Evolutionary conservation across 2,888 invertebrate species (phyloP).

Genomic region (Hyles lineata): DNA sequence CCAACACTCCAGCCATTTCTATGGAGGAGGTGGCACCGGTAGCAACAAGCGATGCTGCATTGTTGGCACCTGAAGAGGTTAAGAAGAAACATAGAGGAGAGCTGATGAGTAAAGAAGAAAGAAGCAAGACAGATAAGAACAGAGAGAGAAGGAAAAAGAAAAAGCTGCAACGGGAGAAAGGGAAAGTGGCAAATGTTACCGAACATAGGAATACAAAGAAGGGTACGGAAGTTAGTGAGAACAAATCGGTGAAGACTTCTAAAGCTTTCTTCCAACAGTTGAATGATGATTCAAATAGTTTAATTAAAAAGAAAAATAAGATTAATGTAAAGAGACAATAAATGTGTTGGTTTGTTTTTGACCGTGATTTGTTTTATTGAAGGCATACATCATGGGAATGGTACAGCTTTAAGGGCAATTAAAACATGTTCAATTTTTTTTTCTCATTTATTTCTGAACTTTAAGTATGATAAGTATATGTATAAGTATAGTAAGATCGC

Average conservation of each 20-base stretch:
- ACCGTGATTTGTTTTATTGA: conserved; percentile 31
- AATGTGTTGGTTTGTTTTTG: conserved; percentile 41
- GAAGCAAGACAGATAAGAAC: conserved; percentile 94
- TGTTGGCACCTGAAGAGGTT: conserved; percentile 97
- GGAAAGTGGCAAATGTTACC: conserved; percentile 71
- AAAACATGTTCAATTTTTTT: too few species aligned
- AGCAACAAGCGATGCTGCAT: conserved; percentile 91
- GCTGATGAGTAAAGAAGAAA: conserved; percentile 90
- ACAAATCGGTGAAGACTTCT: conserved; percentile 86
- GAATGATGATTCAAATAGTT: conserved; percentile 87
- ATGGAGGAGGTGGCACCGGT: conserved; percentile 98
- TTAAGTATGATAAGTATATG: too few species aligned
- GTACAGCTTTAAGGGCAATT: background rate
- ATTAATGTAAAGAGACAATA: conserved; percentile 64
- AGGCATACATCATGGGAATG: background rate
- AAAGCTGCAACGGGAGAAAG: conserved; percentile 86
- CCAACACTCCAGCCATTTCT: conserved; percentile 94
- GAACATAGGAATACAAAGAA: conserved; percentile 84
- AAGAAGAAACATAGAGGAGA: conserved; percentile 86
- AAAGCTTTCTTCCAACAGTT: conserved; percentile 94
- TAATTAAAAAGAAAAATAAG: conserved; percentile 67
- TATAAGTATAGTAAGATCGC: too few species aligned
- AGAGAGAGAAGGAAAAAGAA: conserved; percentile 95
- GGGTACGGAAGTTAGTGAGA: conserved; percentile 84
- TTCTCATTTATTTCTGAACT: too few species aligned